A percentile compares a stretch with the other conserved stretches of the same genome.
phyloP scores from a whole-genome alignment of 2,113 vertebrate genomes.

The Perca flavescens region DNA sequence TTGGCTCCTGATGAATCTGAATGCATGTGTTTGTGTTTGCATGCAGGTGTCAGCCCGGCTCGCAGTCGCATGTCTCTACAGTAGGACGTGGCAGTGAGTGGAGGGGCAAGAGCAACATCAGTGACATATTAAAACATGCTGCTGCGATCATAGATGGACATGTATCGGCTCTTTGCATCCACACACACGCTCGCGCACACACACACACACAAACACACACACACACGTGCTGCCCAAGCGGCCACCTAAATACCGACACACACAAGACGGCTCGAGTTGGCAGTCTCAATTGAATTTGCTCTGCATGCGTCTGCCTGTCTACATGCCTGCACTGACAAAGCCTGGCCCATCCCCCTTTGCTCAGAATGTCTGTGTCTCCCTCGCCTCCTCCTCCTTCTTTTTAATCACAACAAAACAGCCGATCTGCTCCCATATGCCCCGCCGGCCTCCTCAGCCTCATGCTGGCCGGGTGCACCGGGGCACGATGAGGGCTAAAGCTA shows the following conservation, averaged over 20 bases:
- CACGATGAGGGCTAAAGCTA: slow-evolving; percentile 29
- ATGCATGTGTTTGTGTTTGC: neutral
- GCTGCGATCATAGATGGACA: neutral
- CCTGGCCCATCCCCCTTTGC: slow-evolving; percentile 42
- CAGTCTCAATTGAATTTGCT: neutral
- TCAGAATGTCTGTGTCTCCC: neutral
- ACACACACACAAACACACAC: slow-evolving; percentile 8
- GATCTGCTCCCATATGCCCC: slow-evolving; percentile 12
- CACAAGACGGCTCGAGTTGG: neutral
- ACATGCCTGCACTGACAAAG: slow-evolving; percentile 42
- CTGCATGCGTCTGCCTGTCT: neutral
- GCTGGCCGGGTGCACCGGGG: neutral
- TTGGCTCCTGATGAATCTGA: neutral
- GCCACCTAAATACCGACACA: slow-evolving; percentile 30
- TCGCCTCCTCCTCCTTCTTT: slow-evolving; percentile 1
- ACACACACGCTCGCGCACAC: neutral
- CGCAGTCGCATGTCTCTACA: neutral
- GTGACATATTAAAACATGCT: neutral
- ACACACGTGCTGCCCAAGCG: slow-evolving; percentile 1
- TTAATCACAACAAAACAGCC: slow-evolving; percentile 43
- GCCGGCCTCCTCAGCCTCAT: slow-evolving; percentile 1
- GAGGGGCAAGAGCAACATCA: neutral
- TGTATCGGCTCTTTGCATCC: neutral
- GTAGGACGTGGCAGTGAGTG: neutral
- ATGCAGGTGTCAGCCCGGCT: neutral